Conservation (phyloP, 2,888 invertebrate genomes). For the Ectobius pallidus region DNA sequence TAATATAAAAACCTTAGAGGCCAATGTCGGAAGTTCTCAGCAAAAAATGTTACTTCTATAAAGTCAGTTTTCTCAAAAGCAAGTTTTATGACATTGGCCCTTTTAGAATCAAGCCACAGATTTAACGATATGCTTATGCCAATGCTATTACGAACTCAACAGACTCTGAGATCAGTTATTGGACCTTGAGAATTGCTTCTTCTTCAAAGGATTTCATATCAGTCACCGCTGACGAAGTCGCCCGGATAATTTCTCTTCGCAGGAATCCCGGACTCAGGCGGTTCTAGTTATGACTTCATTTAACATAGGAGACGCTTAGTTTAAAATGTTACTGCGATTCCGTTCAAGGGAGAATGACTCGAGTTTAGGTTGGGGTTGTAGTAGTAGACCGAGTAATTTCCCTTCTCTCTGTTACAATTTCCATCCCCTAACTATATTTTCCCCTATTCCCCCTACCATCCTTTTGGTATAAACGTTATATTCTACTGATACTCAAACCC, state of each 20-base stretch:
- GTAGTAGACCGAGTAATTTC: constrained; percentile 9
- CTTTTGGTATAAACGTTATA: constrained; percentile 10
- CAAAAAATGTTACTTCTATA: no score
- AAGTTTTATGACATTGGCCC: no score
- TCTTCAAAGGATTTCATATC: no score
- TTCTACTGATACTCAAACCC: not conserved
- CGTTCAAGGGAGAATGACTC: not conserved
- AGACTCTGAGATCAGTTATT: no score
- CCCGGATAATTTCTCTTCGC: not conserved
- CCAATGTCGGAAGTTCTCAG: no score
- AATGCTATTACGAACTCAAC: no score
- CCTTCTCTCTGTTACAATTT: constrained; percentile 17
- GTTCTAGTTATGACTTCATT: constrained; percentile 24
- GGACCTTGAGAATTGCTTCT: no score
- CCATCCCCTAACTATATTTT: not conserved
- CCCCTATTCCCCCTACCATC: not conserved
- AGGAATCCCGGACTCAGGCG: constrained; percentile 1
- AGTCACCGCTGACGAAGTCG: constrained; percentile 13
- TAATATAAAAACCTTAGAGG: no score
- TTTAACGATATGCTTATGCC: no score
- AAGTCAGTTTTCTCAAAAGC: no score
- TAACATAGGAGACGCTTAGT: constrained; percentile 1
- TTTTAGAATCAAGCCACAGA: no score
- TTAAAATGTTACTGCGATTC: not conserved
- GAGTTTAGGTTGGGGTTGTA: not conserved